These are phyloP conservation scores for Littorina saxatilis DNA, from an alignment of 1,140 invertebrate genomes.

Conservation along the genomic window DNA sequence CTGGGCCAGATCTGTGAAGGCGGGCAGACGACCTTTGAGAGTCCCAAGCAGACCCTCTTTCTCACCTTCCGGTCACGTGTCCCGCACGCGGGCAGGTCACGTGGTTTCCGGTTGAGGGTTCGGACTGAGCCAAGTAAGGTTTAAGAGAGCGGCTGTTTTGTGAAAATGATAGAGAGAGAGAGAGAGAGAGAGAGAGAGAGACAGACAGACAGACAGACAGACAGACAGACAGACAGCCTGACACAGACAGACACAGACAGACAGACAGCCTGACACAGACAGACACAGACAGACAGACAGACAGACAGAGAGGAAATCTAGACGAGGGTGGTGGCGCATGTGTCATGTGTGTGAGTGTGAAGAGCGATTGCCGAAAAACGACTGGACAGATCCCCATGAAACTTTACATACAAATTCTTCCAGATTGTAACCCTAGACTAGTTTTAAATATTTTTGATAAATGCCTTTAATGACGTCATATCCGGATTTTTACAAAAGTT, in stretches of 20 bases:
- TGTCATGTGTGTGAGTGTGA: too few relatives aligned
- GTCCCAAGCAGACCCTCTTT: slow-evolving; percentile 39
- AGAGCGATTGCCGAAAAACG: too few relatives aligned
- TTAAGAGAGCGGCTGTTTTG: not conserved
- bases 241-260: not conserved
- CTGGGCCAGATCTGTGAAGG: slow-evolving; percentile 37
- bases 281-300: not conserved
- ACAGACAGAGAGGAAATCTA: too few relatives aligned
- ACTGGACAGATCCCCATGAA: too few relatives aligned
- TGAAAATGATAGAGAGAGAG: not conserved
- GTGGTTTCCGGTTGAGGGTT: slow-evolving; percentile 35
- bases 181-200: slow-evolving; percentile 1
- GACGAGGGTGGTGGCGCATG: too few relatives aligned
- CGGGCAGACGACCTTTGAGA: slow-evolving; percentile 19
- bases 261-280: not conserved
- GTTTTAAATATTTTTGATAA: not conserved
- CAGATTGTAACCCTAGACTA: too few relatives aligned
- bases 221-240: not conserved
- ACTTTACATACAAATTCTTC: too few relatives aligned
- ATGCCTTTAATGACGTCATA: too few relatives aligned
- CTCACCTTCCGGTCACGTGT: slow-evolving; percentile 39
- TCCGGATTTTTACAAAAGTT: too few relatives aligned
- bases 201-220: not conserved
- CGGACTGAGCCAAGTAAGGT: slow-evolving; percentile 37
- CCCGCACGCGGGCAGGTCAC: not conserved